Base-by-base conservation (phyloP, 2,888 invertebrate genomes). In the Hydraecia micacea region DNA sequence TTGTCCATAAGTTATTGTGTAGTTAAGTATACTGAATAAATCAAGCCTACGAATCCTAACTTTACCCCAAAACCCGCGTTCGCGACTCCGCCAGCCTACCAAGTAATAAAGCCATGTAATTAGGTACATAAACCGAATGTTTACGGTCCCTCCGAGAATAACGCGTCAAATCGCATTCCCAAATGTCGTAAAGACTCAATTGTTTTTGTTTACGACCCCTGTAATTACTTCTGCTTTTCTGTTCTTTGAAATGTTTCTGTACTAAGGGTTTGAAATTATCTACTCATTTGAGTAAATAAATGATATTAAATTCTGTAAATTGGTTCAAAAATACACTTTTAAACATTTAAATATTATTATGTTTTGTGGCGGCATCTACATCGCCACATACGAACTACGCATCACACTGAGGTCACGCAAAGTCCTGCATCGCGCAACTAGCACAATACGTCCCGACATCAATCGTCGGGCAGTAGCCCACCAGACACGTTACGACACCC, bases 51-150 rank as follows among this genome's bases (percentile, higher is more conserved):
- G 36, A 66, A n/a, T n/a, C 42, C 18, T 9, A 66, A 6, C n/a
- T 21, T 36, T 39, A 73, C 28, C 42, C 70, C 63, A 76, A 15
- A 39, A 11, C 65, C 60, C 28, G 21, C 39, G 36, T 60, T 21
- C 32, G 63, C 71, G 63, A 77, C 72, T 73, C 75, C 49, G 13
- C 5, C 58, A 74, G 72, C 78, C 75, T 62, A 87, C 85, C 77
- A 78, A 81, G 84, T 76, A 85, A 88, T 88, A 89, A 87, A 85
- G 68, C 74, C 65, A 76, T 85, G 87, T 89, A 89, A 89, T 89
- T 89, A 88, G 88, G 83, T 71, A 75, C 79, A 85, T 89, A 89
- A 89, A 84, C 80, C 73, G 73, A 78, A 87, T 69, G 80, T 89
- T 89, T 89, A 89, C 86, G 90, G 83, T 21, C 73, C 74, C 80